Percentiles rank a stretch among this genome's conserved stretches.
phyloP scores from a whole-genome alignment of 2,888 invertebrate species.

The Caenorhabditis sp. region DNA sequence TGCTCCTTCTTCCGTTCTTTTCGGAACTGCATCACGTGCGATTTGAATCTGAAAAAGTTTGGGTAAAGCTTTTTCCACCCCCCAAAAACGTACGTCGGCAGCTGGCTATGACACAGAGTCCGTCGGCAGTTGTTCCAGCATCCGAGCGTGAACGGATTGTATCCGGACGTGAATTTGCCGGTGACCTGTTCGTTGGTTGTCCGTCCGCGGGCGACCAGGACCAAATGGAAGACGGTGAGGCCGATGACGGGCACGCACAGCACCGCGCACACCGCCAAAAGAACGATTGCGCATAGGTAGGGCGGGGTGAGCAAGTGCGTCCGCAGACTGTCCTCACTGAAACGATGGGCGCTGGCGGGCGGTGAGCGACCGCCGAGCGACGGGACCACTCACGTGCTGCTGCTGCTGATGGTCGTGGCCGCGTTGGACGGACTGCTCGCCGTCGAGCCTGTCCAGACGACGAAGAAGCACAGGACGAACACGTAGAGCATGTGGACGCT shows the following conservation, averaged over 20 bases:
- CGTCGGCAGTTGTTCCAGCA: conserved; percentile 96
- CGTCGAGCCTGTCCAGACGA: conserved; percentile 86
- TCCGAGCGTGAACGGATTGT: conserved; percentile 96
- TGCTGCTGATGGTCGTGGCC: too few relatives aligned
- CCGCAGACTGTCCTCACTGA: conserved; percentile 46
- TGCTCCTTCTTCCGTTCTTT: conserved; percentile 31
- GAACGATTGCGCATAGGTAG: conserved; percentile 83
- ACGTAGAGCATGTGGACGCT: conserved; percentile 98
- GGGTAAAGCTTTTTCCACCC: not conserved
- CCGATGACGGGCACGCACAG: conserved; percentile 97
- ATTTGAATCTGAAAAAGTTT: conserved; percentile 38
- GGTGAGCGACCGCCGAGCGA: too few relatives aligned
- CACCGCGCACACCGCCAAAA: conserved; percentile 92
- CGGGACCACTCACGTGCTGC: too few relatives aligned
- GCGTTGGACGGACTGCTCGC: too few relatives aligned
- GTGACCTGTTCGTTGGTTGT: conserved; percentile 99
- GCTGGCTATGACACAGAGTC: conserved; percentile 95
- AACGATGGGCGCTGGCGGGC: not conserved
- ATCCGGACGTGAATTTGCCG: conserved; percentile 97
- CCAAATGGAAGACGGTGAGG: conserved; percentile 96
- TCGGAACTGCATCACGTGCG: conserved; percentile 34
- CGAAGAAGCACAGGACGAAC: conserved; percentile 92
- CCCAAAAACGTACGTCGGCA: conserved; percentile 87
- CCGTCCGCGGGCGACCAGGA: conserved; percentile 93
- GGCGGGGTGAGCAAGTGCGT: conserved; percentile 71